A percentile compares a stretch with the other conserved stretches of the same genome.
Evolutionary conservation across 1,140 invertebrate species (phyloP).

Genomic region (Dendrolimus punctatus): DNA sequence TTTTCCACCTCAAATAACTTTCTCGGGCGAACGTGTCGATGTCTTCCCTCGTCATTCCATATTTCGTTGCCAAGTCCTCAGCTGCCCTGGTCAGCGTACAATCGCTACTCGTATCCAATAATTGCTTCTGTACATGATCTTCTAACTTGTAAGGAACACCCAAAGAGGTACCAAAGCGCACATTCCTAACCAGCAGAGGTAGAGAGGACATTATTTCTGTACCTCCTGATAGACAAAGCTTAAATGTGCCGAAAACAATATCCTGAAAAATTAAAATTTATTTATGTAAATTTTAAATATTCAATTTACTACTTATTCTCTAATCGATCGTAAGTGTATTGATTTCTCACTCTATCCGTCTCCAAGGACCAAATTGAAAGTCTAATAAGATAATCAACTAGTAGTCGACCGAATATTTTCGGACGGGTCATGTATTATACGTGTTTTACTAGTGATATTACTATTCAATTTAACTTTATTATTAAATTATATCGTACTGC

Average conservation of each 20-base stretch:
- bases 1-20: constrained; percentile 87
- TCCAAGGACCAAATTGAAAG: no score
- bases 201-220: constrained; percentile 95
- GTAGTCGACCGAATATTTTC: no score
- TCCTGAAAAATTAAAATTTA: constrained; percentile 75
- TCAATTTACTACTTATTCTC: no score
- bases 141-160: constrained; percentile 87
- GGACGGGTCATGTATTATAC: no score
- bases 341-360: no score
- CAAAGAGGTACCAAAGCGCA: constrained; percentile 91
- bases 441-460: no score
- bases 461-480: no score
- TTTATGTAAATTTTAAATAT: background rate
- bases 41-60: constrained; percentile 86
- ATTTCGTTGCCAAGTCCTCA: constrained; percentile 94
- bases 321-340: no score
- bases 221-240: constrained; percentile 92
- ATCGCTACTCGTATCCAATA: constrained; percentile 90
- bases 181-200: constrained; percentile 88
- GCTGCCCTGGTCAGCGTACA: constrained; percentile 95
- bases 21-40: constrained; percentile 88
- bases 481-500: no score
- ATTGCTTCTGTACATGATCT: constrained; percentile 91
- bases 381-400: no score
- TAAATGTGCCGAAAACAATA: constrained; percentile 87